Evolutionary conservation across 1,140 invertebrate species (phyloP), one percentile per base, ranked within the genome.

Genomic region (Bombyx mandarina): DNA sequence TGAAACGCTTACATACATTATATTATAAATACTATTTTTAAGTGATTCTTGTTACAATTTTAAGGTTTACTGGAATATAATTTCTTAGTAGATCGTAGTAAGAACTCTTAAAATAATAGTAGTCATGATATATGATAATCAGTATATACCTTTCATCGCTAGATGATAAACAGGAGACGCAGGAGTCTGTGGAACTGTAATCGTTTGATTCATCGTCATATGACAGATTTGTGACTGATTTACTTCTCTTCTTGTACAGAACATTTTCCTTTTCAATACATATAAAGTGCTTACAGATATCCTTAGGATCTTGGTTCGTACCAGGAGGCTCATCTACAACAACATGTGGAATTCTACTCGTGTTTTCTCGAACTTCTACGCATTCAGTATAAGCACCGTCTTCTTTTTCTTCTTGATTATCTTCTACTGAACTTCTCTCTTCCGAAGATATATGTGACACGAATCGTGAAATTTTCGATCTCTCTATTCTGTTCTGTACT

Each of bases 401-500:
- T 35, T 45, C 56, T 44, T 43, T 59, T 22, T 61, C 63, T 18
- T 59, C 26, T 47, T 57, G 57, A 47, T 48, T 58, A 42, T 72
- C 69, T 1, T 77, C 79, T 12, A 73, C 42, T 8, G 75, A 81
- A 60, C 71, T 76, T 56, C 59, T 74, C 0, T 79, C 79, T 43
- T 83, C 75, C 1, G 58, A 58, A 7, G 85, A 85, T 26, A 88
- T 18, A 63, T 88, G 81, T 1, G 83, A 82, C 5, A 86, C 72
- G 12, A 88, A 80, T 64, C 65, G 79, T 0, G 75, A 77, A 52
- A 86, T 54, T 65, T 81, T 84, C 0, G 73, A 75, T 46, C 61
- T 74, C 44, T 88, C 83, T 43, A 87, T 77, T 56, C 77, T 82
- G 47, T 66, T 82, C 53, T 88, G 85, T 12, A 89, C 62, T 61